These are phyloP conservation scores for Raja brachyura DNA, from an alignment of 2,113 vertebrate species.

Conservation along the genomic window DNA sequence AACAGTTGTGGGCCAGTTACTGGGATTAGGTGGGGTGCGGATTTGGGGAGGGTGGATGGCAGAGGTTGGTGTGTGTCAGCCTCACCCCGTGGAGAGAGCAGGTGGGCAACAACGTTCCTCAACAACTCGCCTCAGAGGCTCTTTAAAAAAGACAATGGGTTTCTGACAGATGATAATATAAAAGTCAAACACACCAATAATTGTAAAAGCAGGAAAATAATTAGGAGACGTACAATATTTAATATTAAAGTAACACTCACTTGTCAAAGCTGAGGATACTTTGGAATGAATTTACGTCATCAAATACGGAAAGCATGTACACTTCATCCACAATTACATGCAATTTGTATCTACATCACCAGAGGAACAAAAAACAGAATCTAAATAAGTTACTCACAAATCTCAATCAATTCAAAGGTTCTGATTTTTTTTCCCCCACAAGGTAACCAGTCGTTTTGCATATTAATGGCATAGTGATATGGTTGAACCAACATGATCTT, in stretches of 20 bases:
- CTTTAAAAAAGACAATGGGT: background rate
- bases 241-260: constrained; percentile 53
- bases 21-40: no score
- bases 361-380: background rate
- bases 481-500: background rate
- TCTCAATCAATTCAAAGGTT: background rate
- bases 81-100: no score
- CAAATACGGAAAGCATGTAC: constrained; percentile 93
- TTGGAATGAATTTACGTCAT: constrained; percentile 65
- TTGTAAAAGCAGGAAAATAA: background rate
- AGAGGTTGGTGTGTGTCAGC: no score
- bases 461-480: background rate
- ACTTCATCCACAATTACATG: constrained; percentile 88
- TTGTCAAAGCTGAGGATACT: constrained; percentile 82
- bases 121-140: background rate
- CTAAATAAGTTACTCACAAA: background rate
- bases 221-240: background rate
- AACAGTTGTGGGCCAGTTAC: no score
- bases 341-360: constrained; percentile 65
- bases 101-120: no score
- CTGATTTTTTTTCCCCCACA: background rate
- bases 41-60: no score
- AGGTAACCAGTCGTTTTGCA: background rate
- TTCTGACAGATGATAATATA: background rate
- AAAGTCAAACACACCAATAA: background rate